These are phyloP conservation scores for Chalcis sispes DNA, from an alignment of 2,888 invertebrate genomes.

Conservation along the genomic window DNA sequence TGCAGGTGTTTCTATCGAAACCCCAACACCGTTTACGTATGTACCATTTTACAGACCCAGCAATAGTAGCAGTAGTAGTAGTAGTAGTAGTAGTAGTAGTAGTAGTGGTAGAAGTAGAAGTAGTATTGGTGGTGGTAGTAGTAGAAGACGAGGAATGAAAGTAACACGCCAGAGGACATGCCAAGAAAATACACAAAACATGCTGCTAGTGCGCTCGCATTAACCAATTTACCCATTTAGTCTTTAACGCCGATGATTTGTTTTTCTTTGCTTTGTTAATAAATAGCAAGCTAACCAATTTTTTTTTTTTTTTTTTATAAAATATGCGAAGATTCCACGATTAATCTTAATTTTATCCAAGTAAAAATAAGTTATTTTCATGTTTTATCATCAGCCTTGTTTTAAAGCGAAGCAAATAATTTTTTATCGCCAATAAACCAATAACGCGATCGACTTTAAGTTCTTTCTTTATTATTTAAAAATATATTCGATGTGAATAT, in stretches of 20 bases:
- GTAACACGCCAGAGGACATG: constrained; percentile 73
- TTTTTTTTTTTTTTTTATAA: no score
- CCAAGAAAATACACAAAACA: constrained; percentile 74
- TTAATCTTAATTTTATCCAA: no score
- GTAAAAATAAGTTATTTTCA: no score
- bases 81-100: constrained; percentile 60
- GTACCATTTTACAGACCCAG: constrained; percentile 70
- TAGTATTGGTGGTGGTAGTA: constrained; percentile 65
- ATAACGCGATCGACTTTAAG: no score
- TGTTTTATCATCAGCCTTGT: no score
- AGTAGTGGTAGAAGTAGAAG: constrained; percentile 66
- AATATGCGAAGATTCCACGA: no score
- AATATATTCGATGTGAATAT: no score
- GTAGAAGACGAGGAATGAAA: constrained; percentile 59
- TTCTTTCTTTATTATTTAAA: no score
- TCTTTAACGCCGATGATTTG: neutral
- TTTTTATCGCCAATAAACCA: no score
- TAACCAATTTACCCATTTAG: constrained; percentile 68
- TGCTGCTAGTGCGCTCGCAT: constrained; percentile 74
- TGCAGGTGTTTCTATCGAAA: constrained; percentile 80
- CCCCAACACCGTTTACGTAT: constrained; percentile 62
- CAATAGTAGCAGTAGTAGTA: constrained; percentile 61
- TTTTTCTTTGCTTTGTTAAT: neutral
- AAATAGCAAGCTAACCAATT: neutral
- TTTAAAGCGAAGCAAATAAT: no score